phyloP scores from a whole-genome alignment of 2,113 vertebrate species.

The Mastomys coucha region DNA sequence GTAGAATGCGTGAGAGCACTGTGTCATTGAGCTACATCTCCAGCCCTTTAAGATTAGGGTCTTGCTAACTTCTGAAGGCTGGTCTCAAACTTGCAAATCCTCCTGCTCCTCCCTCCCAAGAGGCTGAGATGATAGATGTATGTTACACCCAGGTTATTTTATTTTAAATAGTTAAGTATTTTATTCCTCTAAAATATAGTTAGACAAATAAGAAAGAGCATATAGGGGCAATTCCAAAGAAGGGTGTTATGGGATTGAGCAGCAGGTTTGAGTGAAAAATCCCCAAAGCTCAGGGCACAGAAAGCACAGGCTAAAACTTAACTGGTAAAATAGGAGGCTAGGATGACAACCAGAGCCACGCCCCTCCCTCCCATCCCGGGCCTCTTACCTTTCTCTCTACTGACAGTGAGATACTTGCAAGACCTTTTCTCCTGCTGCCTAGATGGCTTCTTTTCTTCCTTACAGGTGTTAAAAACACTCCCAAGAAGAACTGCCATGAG shows the following conservation, averaged over 20 bases:
- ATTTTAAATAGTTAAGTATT: constrained; percentile 34
- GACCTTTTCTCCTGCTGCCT: background rate
- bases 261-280: background rate
- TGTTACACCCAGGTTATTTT: background rate
- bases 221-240: background rate
- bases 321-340: background rate
- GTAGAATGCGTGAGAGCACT: background rate
- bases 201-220: background rate
- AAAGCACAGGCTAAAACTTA: background rate
- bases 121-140: too few species aligned
- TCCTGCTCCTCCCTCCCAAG: background rate
- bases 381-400: background rate
- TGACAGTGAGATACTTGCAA: background rate
- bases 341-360: background rate
- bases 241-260: background rate
- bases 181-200: background rate
- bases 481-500: background rate
- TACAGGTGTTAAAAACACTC: background rate
- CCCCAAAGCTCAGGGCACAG: background rate
- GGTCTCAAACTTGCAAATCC: background rate
- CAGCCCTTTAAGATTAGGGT: background rate
- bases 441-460: background rate
- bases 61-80: background rate
- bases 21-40: too few species aligned
- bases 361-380: background rate